Conservation (phyloP, 1,140 invertebrate genomes). For the Lasaia peninsularis region DNA sequence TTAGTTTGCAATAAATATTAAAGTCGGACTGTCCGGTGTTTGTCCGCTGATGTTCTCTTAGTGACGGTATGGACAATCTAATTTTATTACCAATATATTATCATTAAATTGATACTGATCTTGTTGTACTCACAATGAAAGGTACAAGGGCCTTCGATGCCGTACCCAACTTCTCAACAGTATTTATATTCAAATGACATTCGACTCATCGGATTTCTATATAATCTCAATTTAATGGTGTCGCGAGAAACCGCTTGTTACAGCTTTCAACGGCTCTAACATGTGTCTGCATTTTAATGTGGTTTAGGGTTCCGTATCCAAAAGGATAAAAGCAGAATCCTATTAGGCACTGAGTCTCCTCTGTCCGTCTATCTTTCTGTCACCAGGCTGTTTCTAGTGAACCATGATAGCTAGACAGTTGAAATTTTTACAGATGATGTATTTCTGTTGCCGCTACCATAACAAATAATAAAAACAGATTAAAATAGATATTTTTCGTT, state of each 20-base stretch:
- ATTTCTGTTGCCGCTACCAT: too few species aligned
- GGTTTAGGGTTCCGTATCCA: too few species aligned
- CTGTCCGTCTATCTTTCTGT: too few species aligned
- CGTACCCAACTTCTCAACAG: constrained; percentile 42
- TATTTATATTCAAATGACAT: constrained; percentile 76
- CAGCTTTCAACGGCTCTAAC: constrained; percentile 30
- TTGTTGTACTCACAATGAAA: constrained; percentile 75
- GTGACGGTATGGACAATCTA: constrained; percentile 73
- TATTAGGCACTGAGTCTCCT: too few species aligned
- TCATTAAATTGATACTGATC: constrained; percentile 77
- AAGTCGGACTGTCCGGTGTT: constrained; percentile 45
- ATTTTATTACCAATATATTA: constrained; percentile 78
- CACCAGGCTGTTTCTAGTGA: too few species aligned
- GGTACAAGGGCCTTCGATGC: constrained; percentile 52
- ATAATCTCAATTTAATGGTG: constrained; percentile 69
- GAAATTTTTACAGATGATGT: too few species aligned
- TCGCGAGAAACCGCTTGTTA: constrained; percentile 36
- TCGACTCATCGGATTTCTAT: constrained; percentile 66
- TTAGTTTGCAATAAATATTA: constrained; percentile 70
- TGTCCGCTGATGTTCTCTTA: constrained; percentile 52
- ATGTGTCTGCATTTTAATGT: too few species aligned
- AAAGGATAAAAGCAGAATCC: too few species aligned
- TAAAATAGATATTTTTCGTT: too few species aligned
- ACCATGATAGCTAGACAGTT: too few species aligned
- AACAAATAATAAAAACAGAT: too few species aligned